Percentiles rank a stretch among this genome's conserved stretches.
These are phyloP conservation scores for Tachina fera DNA, from an alignment of 2,888 invertebrate genomes.

Conservation along the genomic window DNA sequence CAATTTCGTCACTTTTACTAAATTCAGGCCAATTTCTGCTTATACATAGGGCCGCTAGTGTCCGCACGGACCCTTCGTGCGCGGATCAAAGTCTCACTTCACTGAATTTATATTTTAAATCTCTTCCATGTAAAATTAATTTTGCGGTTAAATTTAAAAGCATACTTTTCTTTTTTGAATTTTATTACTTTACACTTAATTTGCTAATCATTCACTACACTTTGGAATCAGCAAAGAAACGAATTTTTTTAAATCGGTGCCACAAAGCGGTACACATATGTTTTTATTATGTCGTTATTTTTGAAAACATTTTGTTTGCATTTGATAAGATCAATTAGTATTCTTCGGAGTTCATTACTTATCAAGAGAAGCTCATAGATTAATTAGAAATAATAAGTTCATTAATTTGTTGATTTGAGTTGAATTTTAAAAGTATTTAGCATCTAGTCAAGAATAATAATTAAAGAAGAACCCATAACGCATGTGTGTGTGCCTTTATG, in stretches of 20 bases:
- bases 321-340: slow-evolving; percentile 39
- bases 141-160: no score
- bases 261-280: background rate
- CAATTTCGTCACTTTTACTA: no score
- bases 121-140: no score
- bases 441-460: slow-evolving; percentile 24
- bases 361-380: slow-evolving; percentile 43
- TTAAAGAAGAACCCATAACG: background rate
- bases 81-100: no score
- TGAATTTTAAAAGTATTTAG: slow-evolving; percentile 1
- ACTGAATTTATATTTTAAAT: no score
- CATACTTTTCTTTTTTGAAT: no score
- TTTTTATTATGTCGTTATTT: slow-evolving; percentile 19
- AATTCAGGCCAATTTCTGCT: no score
- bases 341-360: slow-evolving; percentile 34
- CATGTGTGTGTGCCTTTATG: no score
- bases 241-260: slow-evolving; percentile 13
- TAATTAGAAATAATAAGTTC: slow-evolving; percentile 35
- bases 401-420: slow-evolving; percentile 25
- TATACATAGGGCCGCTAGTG: no score
- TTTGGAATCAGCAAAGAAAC: slow-evolving; percentile 52
- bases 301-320: slow-evolving; percentile 1
- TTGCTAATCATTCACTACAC: slow-evolving; percentile 29
- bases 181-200: no score
- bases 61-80: no score